Evolutionary conservation across 1,140 invertebrate species (phyloP).

Genomic region (Drosophila asahinai): DNA sequence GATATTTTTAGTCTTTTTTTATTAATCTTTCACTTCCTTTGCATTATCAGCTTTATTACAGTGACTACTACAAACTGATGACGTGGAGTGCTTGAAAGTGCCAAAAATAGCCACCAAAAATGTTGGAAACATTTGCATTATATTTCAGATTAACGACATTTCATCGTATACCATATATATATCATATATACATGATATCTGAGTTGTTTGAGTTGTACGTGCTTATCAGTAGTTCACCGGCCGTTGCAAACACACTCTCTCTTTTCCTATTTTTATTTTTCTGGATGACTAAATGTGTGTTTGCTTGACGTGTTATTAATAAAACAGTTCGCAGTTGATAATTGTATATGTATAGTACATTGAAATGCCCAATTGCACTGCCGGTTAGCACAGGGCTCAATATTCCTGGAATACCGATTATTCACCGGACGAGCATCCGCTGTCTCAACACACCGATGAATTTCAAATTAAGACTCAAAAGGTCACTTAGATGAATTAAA

Average conservation of each 20-base stretch:
- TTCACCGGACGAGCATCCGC: conserved; percentile 26
- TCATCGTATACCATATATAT: conserved; percentile 27
- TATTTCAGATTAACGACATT: conserved; percentile 52
- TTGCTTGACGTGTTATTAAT: conserved; percentile 56
- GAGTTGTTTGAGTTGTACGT: conserved; percentile 23
- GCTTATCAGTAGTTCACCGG: conserved; percentile 72
- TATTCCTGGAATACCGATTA: conserved; percentile 28
- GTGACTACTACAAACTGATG: conserved; percentile 34
- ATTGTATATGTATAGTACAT: conserved; percentile 40
- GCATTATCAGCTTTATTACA: conserved; percentile 31
- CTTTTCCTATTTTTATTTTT: background rate
- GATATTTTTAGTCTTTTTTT: background rate
- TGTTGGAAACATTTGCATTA: conserved; percentile 15
- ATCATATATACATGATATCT: conserved; percentile 24
- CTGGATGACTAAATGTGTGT: conserved; percentile 22
- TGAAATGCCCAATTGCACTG: conserved; percentile 13
- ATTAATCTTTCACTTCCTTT: conserved; percentile 1
- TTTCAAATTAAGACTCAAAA: conserved; percentile 26
- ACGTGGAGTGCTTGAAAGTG: conserved; percentile 52
- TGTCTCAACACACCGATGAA: conserved; percentile 18
- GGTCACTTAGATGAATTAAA: conserved; percentile 34
- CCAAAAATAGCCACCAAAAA: conserved; percentile 5
- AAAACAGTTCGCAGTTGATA: conserved; percentile 30
- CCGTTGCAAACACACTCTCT: conserved; percentile 42
- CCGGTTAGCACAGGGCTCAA: background rate